These are phyloP conservation scores for Dromius quadrimaculatus DNA, from an alignment of 2,888 invertebrate species.

Conservation along the genomic window DNA sequence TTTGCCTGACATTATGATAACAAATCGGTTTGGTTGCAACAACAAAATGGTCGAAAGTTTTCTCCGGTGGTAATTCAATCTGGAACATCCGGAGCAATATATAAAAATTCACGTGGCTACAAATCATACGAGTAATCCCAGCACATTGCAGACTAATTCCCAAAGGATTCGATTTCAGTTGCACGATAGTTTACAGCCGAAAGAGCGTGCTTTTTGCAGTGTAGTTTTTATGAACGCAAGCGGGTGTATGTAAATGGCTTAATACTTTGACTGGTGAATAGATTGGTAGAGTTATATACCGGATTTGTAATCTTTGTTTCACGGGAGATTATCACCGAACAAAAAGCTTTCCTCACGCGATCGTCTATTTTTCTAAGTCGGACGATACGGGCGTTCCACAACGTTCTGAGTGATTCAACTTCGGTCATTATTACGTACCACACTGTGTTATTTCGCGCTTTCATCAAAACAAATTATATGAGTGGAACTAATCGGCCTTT, in stretches of 20 bases:
- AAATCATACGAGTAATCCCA: background rate
- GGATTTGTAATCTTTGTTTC: slow-evolving; percentile 23
- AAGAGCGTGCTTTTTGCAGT: background rate
- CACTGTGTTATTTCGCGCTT: slow-evolving; percentile 7
- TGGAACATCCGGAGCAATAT: too few species aligned
- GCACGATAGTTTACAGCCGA: background rate
- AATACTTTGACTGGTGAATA: background rate
- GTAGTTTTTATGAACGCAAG: background rate
- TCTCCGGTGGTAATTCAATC: too few species aligned
- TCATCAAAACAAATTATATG: too few species aligned
- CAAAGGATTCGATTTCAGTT: background rate
- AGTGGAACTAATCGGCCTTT: slow-evolving; percentile 16
- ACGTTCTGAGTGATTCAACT: slow-evolving; percentile 10
- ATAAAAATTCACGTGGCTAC: background rate
- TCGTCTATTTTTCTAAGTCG: slow-evolving; percentile 33
- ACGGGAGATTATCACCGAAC: slow-evolving; percentile 17
- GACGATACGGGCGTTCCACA: slow-evolving; percentile 28
- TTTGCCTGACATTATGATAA: too few species aligned
- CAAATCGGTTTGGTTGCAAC: too few species aligned
- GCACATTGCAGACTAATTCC: background rate
- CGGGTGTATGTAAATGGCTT: slow-evolving; percentile 22
- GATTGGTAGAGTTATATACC: slow-evolving; percentile 15
- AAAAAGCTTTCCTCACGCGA: slow-evolving; percentile 29
- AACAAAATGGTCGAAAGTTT: too few species aligned
- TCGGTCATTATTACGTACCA: slow-evolving; percentile 19